phyloP scores from a whole-genome alignment of 2,113 vertebrate genomes.

The Phrynocephalus versicolor region DNA sequence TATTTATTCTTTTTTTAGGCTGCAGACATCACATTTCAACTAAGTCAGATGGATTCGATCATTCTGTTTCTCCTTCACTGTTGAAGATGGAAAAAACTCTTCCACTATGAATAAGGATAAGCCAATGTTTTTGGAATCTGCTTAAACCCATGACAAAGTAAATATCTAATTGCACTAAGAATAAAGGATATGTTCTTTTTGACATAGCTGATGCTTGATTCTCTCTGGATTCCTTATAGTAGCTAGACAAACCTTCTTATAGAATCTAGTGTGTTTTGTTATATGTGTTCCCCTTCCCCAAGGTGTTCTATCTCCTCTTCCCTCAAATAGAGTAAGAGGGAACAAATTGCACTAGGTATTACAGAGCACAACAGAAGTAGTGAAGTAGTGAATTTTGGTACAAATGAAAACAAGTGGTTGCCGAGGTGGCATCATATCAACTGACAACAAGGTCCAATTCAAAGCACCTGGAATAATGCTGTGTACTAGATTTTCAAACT shows the following conservation, averaged over 20 bases:
- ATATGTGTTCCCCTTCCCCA: background rate
- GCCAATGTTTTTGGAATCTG: background rate
- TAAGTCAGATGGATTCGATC: background rate
- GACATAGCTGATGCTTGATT: background rate
- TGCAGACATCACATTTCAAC: background rate
- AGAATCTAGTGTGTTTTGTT: background rate
- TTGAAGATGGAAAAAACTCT: background rate
- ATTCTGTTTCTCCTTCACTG: background rate
- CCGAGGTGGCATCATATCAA: background rate
- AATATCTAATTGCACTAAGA: background rate
- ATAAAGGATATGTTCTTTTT: background rate
- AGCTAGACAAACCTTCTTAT: background rate
- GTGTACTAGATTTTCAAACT: accelerated
- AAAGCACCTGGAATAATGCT: background rate
- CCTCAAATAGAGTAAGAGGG: background rate
- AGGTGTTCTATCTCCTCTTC: background rate
- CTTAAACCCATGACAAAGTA: background rate
- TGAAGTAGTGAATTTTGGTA: slow-evolving; percentile 32
- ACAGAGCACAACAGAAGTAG: background rate
- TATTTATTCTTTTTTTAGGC: background rate
- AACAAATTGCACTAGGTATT: background rate
- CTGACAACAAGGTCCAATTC: background rate
- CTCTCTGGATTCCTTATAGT: background rate
- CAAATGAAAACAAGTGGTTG: slow-evolving; percentile 27
- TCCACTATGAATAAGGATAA: background rate